Conservation (phyloP, 2,888 invertebrate species). For the Synanthedon formicaeformis region DNA sequence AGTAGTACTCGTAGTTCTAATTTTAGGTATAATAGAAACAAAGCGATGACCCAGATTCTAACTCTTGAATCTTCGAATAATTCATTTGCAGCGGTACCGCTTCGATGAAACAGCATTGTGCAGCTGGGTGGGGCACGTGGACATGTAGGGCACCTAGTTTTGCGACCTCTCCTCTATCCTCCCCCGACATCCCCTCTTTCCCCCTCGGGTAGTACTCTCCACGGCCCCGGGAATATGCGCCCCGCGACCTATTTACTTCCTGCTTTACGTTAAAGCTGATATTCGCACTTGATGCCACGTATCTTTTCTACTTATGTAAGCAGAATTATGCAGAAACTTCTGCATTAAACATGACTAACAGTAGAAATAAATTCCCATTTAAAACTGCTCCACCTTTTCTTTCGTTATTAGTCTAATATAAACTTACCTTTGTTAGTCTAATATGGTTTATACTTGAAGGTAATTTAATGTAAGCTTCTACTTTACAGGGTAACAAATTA, state of each 20-base stretch:
- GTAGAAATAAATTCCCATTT: too few relatives aligned
- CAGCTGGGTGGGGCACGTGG: too few relatives aligned
- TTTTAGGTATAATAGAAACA: conserved; percentile 3
- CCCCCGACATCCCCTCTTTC: neutral
- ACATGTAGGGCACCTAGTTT: conserved; percentile 54
- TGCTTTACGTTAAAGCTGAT: conserved; percentile 31
- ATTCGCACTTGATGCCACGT: conserved; percentile 13
- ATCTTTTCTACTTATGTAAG: conserved; percentile 12
- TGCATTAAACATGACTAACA: too few relatives aligned
- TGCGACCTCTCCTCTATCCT: conserved; percentile 8
- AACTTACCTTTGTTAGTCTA: too few relatives aligned
- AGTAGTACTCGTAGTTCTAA: neutral
- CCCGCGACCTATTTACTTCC: conserved; percentile 47
- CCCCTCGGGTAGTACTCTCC: conserved; percentile 8
- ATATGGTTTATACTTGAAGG: too few relatives aligned
- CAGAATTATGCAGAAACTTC: too few relatives aligned
- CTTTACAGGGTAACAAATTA: too few relatives aligned
- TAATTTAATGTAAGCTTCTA: too few relatives aligned
- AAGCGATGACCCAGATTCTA: conserved; percentile 4
- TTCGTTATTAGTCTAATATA: too few relatives aligned
- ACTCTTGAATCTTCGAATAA: conserved; percentile 19
- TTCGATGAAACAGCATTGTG: conserved; percentile 22
- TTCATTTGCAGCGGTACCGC: conserved; percentile 24
- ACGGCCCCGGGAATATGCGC: conserved; percentile 8
- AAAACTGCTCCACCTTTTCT: too few relatives aligned